These are phyloP conservation scores for Diorhabda sublineata DNA, from an alignment of 1,140 invertebrate genomes.

Conservation along the genomic window DNA sequence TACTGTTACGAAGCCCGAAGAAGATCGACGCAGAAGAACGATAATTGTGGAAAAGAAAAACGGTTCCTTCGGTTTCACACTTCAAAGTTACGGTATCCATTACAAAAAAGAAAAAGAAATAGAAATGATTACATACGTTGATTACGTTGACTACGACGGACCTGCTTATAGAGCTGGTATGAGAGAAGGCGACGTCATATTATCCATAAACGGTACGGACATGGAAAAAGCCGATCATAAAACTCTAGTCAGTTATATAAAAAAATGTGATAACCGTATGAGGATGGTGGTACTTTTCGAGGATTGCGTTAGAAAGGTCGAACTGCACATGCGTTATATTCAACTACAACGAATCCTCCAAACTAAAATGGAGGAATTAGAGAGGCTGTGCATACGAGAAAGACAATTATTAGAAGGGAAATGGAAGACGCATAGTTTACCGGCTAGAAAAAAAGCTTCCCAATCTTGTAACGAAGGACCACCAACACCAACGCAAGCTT, in stretches of 20 bases:
- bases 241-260: constrained; percentile 85
- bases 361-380: constrained; percentile 80
- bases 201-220: constrained; percentile 89
- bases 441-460: constrained; percentile 69
- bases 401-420: constrained; percentile 76
- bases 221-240: constrained; percentile 90
- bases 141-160: constrained; percentile 90
- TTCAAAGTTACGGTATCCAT: constrained; percentile 93
- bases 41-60: constrained; percentile 90
- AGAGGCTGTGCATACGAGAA: constrained; percentile 77
- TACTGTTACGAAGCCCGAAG: constrained; percentile 69
- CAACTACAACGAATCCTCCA: constrained; percentile 80
- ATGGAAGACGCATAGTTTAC: constrained; percentile 83
- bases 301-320: constrained; percentile 89
- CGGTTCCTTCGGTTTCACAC: constrained; percentile 88
- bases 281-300: constrained; percentile 93
- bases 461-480: constrained; percentile 51
- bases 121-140: constrained; percentile 93
- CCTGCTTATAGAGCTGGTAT: constrained; percentile 87
- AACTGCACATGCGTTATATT: constrained; percentile 87
- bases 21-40: constrained; percentile 76
- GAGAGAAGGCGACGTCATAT: constrained; percentile 89
- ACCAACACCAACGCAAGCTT: constrained; percentile 45
- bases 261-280: constrained; percentile 84
- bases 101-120: constrained; percentile 87